Conservation (phyloP, 2,888 invertebrate species). For the Chrysolina americana region DNA sequence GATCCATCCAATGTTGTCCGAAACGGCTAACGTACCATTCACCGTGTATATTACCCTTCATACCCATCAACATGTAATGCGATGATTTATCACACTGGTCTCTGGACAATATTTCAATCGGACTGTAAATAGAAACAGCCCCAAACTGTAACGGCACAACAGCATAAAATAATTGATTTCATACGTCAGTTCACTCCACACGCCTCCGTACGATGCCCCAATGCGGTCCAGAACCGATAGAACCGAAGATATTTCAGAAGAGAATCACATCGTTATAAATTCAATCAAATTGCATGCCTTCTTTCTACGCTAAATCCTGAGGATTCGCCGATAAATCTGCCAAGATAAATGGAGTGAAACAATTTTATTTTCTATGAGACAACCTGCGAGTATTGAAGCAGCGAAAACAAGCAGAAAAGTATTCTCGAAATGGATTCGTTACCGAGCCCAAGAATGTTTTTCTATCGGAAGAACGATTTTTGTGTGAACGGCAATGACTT, state of each 20-base stretch:
- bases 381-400: neutral
- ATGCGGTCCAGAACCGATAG: neutral
- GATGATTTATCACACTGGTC: neutral
- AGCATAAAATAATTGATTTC: conserved; percentile 7
- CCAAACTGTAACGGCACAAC: neutral
- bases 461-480: too few species aligned
- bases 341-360: conserved; percentile 12
- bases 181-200: neutral
- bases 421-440: neutral
- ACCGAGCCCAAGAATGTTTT: neutral
- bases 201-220: neutral
- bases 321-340: neutral
- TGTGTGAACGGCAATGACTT: too few species aligned
- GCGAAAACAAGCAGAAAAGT: neutral
- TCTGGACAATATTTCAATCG: neutral
- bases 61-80: neutral
- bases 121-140: neutral
- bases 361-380: conserved; percentile 8
- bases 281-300: neutral
- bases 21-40: too few species aligned
- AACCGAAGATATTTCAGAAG: conserved; percentile 4
- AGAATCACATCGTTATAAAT: conserved; percentile 15
- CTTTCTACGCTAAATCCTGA: neutral
- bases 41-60: too few species aligned
- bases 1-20: too few species aligned